Evolutionary conservation across 2,888 invertebrate genomes (phyloP), one percentile per base, ranked within the genome.

Genomic region (Ashinkailepas kermadecensis): DNA sequence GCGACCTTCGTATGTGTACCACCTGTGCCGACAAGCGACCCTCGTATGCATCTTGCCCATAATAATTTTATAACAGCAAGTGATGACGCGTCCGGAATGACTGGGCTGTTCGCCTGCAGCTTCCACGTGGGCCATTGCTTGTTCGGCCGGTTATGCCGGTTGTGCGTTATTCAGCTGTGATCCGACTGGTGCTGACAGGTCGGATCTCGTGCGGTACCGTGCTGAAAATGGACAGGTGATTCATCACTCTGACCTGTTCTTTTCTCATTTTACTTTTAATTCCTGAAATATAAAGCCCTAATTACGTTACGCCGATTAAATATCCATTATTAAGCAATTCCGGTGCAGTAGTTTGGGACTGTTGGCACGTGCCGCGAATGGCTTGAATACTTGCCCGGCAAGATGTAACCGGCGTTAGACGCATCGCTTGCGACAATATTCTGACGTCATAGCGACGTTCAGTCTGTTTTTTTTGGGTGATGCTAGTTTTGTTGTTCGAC

Each of bases 351-450:
- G 65, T 23, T 39, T 18, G 39, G 15, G 39, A 9, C 39, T 70
- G 70, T 70, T 15, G 15, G 39, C 70, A 70, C 8, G 8, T 39
- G 15, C 15, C 0, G 23, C 39, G 70, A 39, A 13, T 39, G 70
- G 13, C 39, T 39, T 70, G 3, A 74, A 56, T 74, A 74, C 1
- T 15, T 15, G 12, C 3, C 56, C 74, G 21, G 74, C 54, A 21
- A 18, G 18, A 56, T 74, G 74, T 74, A 54, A 21, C 74, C 74
- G 74, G 12, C 10, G 54, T 56, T 56, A 74, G n/a, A 74, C 21
- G 10, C 56, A 74, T 56, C 56, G 56, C 74, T 74, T 74, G 74
- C 54, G 74, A 74, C 74, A 74, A 74, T 74, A 54, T 56, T 74
- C 54, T 56, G 54, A 74, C 21, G 74, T 74, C 74, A 39, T 39